Evolutionary conservation across 2,113 vertebrate species (phyloP).

Genomic region (Xenus cinereus): DNA sequence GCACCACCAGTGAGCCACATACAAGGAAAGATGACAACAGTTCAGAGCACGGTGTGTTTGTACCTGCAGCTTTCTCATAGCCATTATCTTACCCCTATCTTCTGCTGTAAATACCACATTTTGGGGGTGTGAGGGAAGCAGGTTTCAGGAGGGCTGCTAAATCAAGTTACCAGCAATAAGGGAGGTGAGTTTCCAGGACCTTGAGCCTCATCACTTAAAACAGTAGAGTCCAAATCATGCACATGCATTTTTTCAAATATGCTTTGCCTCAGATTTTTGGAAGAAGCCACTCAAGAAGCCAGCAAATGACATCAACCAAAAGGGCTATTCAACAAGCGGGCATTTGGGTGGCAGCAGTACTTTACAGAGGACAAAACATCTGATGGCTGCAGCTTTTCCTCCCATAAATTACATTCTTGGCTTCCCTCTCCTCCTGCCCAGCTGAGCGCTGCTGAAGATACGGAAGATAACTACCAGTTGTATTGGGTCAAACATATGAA

Average conservation of each 20-base stretch:
- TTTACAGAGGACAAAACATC: background rate
- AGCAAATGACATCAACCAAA: background rate
- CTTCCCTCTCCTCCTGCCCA: background rate
- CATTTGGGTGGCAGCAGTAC: background rate
- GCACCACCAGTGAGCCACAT: background rate
- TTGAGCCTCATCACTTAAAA: background rate
- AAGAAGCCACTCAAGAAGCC: background rate
- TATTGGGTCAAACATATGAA: background rate
- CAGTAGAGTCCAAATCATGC: background rate
- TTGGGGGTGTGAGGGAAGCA: background rate
- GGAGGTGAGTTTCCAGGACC: background rate
- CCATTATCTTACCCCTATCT: background rate
- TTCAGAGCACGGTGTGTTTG: fast-evolving
- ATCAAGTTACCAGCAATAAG: background rate
- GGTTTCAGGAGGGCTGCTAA: background rate
- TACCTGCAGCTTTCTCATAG: background rate
- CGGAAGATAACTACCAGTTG: background rate
- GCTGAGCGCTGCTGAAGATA: fast-evolving
- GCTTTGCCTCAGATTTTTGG: background rate
- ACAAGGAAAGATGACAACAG: background rate
- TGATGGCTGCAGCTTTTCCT: background rate
- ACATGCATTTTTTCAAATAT: background rate
- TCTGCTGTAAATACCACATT: fast-evolving
- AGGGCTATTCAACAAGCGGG: background rate
- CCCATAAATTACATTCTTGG: background rate